Evolutionary conservation across 2,113 vertebrate species (phyloP).

Genomic region (Columbina picui): DNA sequence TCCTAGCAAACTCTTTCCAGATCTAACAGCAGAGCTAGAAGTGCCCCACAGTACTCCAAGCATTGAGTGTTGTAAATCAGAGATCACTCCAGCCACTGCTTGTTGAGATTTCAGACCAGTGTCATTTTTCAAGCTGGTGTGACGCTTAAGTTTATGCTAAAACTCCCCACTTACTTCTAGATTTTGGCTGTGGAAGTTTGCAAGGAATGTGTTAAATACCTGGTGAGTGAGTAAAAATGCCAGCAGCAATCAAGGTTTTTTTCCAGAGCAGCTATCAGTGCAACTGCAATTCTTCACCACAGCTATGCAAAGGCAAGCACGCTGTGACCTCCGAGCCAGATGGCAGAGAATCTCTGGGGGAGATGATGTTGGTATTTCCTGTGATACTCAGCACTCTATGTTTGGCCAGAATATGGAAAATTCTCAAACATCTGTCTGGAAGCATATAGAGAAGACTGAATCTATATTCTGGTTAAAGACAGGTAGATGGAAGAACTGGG

Average conservation of each 20-base stretch:
- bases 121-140: background rate
- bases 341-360: background rate
- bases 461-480: background rate
- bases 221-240: slow-evolving; percentile 4
- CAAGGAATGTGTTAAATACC: slow-evolving; percentile 56
- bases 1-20: background rate
- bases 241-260: slow-evolving; percentile 16
- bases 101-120: background rate
- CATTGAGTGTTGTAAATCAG: background rate
- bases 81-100: background rate
- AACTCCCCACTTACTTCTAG: background rate
- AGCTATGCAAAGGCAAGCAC: background rate
- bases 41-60: background rate
- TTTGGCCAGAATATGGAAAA: background rate
- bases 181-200: background rate
- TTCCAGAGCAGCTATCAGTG: background rate
- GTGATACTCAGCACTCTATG: background rate
- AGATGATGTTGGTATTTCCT: slow-evolving; percentile 28
- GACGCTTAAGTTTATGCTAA: background rate
- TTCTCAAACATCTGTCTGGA: background rate
- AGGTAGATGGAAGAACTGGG: background rate
- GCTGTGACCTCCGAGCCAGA: background rate
- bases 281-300: slow-evolving; percentile 21
- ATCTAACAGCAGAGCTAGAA: background rate
- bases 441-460: background rate